Evolutionary conservation across 2,888 invertebrate species (phyloP).

Genomic region (Agrochola macilenta): DNA sequence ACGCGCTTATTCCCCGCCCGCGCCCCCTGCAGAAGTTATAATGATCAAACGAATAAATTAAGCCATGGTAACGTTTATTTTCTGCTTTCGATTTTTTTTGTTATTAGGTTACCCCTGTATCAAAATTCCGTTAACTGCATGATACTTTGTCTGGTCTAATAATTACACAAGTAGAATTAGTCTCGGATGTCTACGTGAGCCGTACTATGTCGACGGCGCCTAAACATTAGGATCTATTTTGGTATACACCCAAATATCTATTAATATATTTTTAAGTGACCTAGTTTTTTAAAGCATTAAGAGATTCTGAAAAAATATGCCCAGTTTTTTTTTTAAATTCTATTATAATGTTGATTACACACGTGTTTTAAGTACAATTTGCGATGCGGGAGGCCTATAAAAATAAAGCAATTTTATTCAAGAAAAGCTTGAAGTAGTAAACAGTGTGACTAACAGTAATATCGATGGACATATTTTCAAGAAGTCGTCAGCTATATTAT

Average conservation of each 20-base stretch:
- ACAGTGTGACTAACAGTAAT: conserved; percentile 25
- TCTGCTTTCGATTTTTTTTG: background rate
- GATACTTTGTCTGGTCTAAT: conserved; percentile 2
- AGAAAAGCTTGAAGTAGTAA: conserved; percentile 23
- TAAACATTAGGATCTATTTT: conserved; percentile 55
- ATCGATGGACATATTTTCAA: conserved; percentile 61
- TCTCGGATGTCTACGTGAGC: conserved; percentile 16
- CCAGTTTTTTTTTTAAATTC: background rate
- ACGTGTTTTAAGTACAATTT: conserved; percentile 18
- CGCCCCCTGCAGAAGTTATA: conserved; percentile 39
- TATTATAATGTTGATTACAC: conserved; percentile 12
- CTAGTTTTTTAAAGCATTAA: conserved; percentile 57
- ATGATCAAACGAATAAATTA: conserved; percentile 40
- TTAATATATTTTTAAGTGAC: conserved; percentile 60
- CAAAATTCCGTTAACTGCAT: conserved; percentile 6
- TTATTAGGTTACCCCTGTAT: background rate
- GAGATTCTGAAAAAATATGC: conserved; percentile 16
- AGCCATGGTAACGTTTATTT: conserved; percentile 26
- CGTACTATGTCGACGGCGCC: conserved; percentile 7
- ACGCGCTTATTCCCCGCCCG: conserved; percentile 45
- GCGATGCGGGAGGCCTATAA: conserved; percentile 58
- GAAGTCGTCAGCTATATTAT: conserved; percentile 70
- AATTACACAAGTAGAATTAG: conserved; percentile 3
- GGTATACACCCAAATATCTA: conserved; percentile 51
- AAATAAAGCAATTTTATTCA: conserved; percentile 40